Evolutionary conservation across 2,888 invertebrate genomes (phyloP), one percentile per base, ranked within the genome.

Genomic region (Pseudanteris insignis): DNA sequence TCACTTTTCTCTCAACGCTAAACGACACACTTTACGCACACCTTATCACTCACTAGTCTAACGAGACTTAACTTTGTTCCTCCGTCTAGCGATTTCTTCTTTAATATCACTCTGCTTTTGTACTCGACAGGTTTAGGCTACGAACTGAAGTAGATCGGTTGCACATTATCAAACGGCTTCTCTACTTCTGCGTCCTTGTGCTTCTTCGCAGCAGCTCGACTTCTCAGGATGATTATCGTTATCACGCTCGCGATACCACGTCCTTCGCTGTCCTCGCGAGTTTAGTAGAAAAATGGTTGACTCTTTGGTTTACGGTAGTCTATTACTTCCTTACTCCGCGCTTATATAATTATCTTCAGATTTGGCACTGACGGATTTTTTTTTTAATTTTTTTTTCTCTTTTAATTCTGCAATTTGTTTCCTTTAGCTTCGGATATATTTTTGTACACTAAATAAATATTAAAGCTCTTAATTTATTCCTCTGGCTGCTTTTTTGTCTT

Each of bases 71-170:
- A 38, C 10, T 40, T 24, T 41, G 28, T 41, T 53, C 21, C 29
- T 28, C n/a, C 37, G 18, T 38, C 37, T 12, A 18, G 18, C 38
- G 33, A 41, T 37, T 33, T 33, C n/a, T n/a, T n/a, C n/a, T n/a
- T 33, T 61, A 40, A 58, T 54, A 50, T 62, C 64, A 61, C 60
- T 57, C 51, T 63, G 57, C 26, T 73, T 76, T 76, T 79, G 79
- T 79, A 79, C 79, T 79, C 75, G 75, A 76, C 79, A 79, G 79
- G 79, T 79, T 79, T 79, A 79, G 79, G 79, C 79, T 79, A 77
- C 76, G 73, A 77, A 76, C 72, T 78, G 76, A 78, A 78, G 78
- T 78, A 78, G 76, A 78, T 78, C 72, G 74, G 78, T 78, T 78
- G 26, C 26, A 26, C 26, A 26, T 3, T 21, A 21, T 7, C 7